Evolutionary conservation across 2,113 vertebrate genomes (phyloP).

Genomic region (Aplodontia rufa): DNA sequence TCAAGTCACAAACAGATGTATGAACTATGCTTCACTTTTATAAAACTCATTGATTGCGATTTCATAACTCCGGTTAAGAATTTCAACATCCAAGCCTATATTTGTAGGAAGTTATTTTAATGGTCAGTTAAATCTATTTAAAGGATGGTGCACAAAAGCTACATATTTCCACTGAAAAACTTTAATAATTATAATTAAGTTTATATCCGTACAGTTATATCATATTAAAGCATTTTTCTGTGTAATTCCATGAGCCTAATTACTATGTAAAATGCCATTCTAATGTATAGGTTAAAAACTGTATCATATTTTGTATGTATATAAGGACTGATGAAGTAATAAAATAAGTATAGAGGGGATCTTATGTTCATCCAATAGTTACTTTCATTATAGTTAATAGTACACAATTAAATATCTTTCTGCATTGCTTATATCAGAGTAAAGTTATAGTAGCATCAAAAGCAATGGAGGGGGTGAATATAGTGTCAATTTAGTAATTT

Average conservation of each 20-base stretch:
- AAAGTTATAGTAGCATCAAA: background rate
- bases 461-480: background rate
- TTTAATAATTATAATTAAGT: background rate
- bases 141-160: background rate
- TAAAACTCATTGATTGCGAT: background rate
- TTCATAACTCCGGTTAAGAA: background rate
- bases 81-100: background rate
- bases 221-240: background rate
- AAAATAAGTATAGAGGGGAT: background rate
- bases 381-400: background rate
- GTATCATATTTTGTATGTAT: background rate
- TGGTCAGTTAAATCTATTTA: background rate
- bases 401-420: background rate
- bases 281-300: background rate
- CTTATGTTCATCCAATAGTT: background rate
- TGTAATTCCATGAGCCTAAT: background rate
- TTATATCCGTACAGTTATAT: background rate
- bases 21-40: background rate
- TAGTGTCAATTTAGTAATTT: background rate
- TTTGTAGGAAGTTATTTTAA: background rate
- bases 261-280: background rate
- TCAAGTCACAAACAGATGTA: background rate
- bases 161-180: background rate
- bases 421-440: background rate
- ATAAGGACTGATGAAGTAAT: background rate